A percentile compares a stretch with the other conserved stretches of the same genome.
Conservation (phyloP, 1,140 invertebrate species). For the Euglossa dilemma region DNA sequence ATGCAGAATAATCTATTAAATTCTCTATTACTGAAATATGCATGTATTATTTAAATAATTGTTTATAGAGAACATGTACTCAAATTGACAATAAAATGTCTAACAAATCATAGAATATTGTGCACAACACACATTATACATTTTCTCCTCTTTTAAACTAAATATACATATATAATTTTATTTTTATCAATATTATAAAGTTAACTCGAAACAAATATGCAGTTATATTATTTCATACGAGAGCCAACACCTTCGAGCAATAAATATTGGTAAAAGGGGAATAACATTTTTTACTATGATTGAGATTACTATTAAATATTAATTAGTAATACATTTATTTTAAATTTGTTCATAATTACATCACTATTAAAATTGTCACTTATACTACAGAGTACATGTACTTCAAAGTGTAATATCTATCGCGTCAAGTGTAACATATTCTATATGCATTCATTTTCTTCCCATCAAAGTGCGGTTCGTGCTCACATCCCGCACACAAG, state of each 20-base stretch:
- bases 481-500: conserved; percentile 75
- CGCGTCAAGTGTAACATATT: background rate
- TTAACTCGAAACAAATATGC: background rate
- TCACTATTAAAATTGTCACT: background rate
- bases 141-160: background rate
- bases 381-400: background rate
- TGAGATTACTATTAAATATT: background rate
- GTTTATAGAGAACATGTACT: no score
- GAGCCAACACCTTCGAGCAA: background rate
- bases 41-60: background rate
- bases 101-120: no score
- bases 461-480: conserved; percentile 59
- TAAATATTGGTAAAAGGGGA: background rate
- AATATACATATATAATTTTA: background rate
- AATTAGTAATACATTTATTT: background rate
- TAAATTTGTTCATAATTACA: background rate
- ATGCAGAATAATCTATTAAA: no score
- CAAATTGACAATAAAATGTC: no score
- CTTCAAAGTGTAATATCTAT: background rate
- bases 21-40: background rate
- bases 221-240: background rate
- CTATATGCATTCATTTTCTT: conserved; percentile 48
- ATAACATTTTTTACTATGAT: background rate
- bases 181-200: background rate
- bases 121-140: background rate